Evolutionary conservation across 2,888 invertebrate genomes (phyloP).

Genomic region (Orthosia incerta): DNA sequence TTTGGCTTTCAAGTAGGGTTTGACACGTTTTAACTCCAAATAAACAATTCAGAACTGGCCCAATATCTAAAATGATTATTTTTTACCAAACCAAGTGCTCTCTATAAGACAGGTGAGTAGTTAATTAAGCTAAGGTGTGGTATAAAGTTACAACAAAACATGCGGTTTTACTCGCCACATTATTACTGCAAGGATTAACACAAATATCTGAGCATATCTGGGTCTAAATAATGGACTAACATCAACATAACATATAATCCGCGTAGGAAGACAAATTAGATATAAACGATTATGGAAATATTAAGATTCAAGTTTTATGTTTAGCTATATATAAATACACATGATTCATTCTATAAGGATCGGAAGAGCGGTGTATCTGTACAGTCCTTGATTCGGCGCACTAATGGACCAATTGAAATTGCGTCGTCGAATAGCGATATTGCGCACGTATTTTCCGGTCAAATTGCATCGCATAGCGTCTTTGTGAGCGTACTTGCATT

Average conservation of each 20-base stretch:
- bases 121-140: slow-evolving; percentile 27
- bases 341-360: slow-evolving; percentile 41
- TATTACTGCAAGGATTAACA: slow-evolving; percentile 27
- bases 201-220: slow-evolving; percentile 9
- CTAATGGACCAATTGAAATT: not conserved
- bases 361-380: not conserved
- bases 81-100: slow-evolving; percentile 6
- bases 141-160: slow-evolving; percentile 35
- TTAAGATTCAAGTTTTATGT: slow-evolving; percentile 31
- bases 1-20: no score
- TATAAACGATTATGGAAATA: slow-evolving; percentile 41
- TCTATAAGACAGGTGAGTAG: slow-evolving; percentile 21
- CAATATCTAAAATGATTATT: no score
- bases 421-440: no score
- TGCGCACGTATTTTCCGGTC: no score
- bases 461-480: not conserved
- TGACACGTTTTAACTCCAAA: no score
- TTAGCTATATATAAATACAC: not conserved
- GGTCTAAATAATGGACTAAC: slow-evolving; percentile 29
- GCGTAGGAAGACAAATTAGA: slow-evolving; percentile 41
- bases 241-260: slow-evolving; percentile 33
- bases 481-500: no score
- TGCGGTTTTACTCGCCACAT: slow-evolving; percentile 34
- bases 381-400: slow-evolving; percentile 15
- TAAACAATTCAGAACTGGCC: no score